Percentiles rank a stretch among this genome's conserved stretches.
These are phyloP conservation scores for Myanophis thanlyinensis DNA, from an alignment of 2,113 vertebrate genomes.

Conservation along the genomic window DNA sequence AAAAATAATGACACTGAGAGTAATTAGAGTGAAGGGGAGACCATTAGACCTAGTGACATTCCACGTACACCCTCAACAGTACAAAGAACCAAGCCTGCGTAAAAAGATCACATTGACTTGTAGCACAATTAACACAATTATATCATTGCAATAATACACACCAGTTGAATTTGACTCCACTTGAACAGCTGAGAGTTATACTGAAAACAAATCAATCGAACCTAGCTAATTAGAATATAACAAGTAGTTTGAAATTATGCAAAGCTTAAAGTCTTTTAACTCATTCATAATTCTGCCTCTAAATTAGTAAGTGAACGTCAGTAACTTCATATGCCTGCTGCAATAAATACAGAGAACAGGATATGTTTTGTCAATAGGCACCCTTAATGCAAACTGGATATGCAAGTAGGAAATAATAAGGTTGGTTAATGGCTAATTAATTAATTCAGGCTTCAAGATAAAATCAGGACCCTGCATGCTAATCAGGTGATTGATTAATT, in stretches of 20 bases:
- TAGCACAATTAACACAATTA: conserved; percentile 66
- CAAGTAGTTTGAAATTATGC: conserved; percentile 65
- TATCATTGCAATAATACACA: conserved; percentile 47
- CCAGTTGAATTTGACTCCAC: conserved; percentile 60
- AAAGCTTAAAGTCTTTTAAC: conserved; percentile 68
- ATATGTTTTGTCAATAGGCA: conserved; percentile 59
- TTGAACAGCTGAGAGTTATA: conserved; percentile 49
- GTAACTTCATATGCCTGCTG: conserved; percentile 47
- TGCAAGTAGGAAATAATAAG: conserved; percentile 74
- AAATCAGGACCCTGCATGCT: conserved; percentile 73
- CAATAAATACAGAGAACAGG: conserved; percentile 54
- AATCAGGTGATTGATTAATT: conserved; percentile 83
- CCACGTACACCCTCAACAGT: conserved; percentile 27
- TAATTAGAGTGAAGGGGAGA: conserved; percentile 17
- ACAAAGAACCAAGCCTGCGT: conserved; percentile 5
- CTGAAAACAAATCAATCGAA: conserved; percentile 69
- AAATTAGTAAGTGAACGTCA: conserved; percentile 61
- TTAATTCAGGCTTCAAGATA: conserved; percentile 77
- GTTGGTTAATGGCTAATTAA: conserved; percentile 75
- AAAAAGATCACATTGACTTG: conserved; percentile 55
- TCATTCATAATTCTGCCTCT: conserved; percentile 68
- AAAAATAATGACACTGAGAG: conserved; percentile 21
- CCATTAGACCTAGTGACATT: conserved; percentile 1
- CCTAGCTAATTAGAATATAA: conserved; percentile 62
- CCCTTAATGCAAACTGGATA: conserved; percentile 56